Evolutionary conservation across 2,797 vertebrate species (phyloP).

Genomic region (Luscinia megarhynchos): DNA sequence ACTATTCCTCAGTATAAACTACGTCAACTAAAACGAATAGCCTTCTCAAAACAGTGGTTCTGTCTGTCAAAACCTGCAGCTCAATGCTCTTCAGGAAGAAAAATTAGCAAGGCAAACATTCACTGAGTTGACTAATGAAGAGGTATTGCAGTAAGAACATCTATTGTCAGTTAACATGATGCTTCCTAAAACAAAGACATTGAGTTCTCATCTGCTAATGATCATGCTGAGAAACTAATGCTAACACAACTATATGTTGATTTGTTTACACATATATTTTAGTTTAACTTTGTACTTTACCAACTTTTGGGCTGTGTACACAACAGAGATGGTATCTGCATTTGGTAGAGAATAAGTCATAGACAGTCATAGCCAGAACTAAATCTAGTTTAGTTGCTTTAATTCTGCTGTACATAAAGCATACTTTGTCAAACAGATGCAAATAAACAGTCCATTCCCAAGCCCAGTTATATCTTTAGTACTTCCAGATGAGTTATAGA

Average conservation of each 20-base stretch:
- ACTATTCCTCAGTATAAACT: not conserved
- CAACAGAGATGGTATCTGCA: not conserved
- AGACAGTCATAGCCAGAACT: not conserved
- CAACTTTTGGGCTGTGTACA: not conserved
- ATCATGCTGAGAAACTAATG: not conserved
- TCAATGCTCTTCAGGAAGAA: not conserved
- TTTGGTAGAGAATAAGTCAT: not conserved
- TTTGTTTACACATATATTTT: not conserved
- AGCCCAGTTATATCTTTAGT: not conserved
- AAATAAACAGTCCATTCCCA: not conserved
- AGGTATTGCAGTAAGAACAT: not conserved
- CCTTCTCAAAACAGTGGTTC: not conserved
- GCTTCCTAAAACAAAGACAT: not conserved
- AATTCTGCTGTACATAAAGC: not conserved
- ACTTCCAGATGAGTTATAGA: not conserved
- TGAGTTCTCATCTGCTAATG: not conserved
- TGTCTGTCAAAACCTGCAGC: not conserved
- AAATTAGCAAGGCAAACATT: not conserved
- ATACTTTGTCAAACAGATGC: not conserved
- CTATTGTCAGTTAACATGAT: not conserved
- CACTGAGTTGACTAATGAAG: not conserved
- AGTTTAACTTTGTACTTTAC: not conserved
- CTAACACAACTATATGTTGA: not conserved
- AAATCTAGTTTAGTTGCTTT: not conserved
- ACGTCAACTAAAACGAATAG: not conserved